Evolutionary conservation across 53 echinoderm and acorn worm species (phyloP).

Genomic region (Zoroaster sp.): DNA sequence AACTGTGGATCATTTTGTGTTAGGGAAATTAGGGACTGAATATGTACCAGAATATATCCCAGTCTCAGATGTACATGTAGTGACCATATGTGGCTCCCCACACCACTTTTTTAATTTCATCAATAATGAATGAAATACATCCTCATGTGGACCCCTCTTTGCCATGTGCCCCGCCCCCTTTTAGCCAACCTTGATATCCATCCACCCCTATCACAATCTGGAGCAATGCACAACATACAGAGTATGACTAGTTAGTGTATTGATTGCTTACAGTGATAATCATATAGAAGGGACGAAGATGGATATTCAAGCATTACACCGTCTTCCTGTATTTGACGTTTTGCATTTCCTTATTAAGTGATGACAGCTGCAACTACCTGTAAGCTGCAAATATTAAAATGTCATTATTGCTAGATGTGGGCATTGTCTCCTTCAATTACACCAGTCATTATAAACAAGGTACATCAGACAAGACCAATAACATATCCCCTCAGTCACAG

Average conservation of each 20-base stretch:
- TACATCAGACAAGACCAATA: not conserved
- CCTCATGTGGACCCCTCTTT: too few species aligned
- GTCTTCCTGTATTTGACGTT: conserved; percentile 50
- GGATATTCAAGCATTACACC: conserved; percentile 19
- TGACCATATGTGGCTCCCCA: too few species aligned
- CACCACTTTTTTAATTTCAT: too few species aligned
- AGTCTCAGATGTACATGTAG: too few species aligned
- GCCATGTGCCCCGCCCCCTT: not conserved
- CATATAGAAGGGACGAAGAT: conserved; percentile 22
- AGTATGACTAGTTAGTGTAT: not conserved
- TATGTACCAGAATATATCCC: too few species aligned
- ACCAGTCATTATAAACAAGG: not conserved
- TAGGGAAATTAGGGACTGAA: too few species aligned
- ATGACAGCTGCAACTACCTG: conserved; percentile 56
- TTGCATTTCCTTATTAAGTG: conserved; percentile 47
- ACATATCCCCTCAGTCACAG: not conserved
- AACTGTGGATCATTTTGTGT: too few species aligned
- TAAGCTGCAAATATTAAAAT: conserved; percentile 32
- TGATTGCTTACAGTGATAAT: conserved; percentile 39
- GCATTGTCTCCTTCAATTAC: conserved; percentile 12
- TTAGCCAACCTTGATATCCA: not conserved
- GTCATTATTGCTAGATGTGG: not conserved
- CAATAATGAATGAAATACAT: too few species aligned
- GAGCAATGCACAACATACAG: not conserved
- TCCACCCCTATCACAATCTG: not conserved